Conservation (phyloP, 2,113 vertebrate species). For the Thunnus maccoyii region DNA sequence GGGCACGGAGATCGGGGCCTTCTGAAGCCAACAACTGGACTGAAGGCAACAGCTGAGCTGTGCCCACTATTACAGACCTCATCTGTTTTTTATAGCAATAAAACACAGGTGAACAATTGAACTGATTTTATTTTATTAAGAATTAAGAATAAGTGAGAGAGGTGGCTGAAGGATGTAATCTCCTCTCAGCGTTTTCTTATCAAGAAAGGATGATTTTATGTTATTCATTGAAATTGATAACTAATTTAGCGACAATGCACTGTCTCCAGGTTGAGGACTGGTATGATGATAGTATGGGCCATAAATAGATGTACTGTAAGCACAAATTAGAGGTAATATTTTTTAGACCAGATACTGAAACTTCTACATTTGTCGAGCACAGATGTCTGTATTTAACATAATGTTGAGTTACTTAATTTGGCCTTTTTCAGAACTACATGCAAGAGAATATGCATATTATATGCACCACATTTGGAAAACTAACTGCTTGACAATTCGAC, state of each 20-base stretch:
- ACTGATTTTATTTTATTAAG: constrained; percentile 51
- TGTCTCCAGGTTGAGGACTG: constrained; percentile 57
- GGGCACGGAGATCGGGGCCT: constrained; percentile 97
- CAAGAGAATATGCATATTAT: constrained; percentile 37
- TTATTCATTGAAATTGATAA: constrained; percentile 35
- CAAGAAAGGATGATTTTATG: constrained; percentile 42
- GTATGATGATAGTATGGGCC: constrained; percentile 24
- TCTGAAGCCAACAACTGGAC: constrained; percentile 86
- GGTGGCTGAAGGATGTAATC: constrained; percentile 14
- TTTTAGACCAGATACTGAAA: constrained; percentile 45
- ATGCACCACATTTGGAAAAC: constrained; percentile 36
- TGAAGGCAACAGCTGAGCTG: constrained; percentile 77
- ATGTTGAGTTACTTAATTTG: constrained; percentile 38
- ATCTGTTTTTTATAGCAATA: constrained; percentile 38
- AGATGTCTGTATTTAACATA: constrained; percentile 46
- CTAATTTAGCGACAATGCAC: constrained; percentile 57
- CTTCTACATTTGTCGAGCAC: constrained; percentile 31
- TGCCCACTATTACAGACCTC: constrained; percentile 40
- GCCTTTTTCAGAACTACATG: constrained; percentile 25
- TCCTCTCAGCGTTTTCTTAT: constrained; percentile 25
- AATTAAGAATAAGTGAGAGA: constrained; percentile 29
- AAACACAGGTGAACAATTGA: constrained; percentile 48
- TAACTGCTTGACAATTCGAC: constrained; percentile 53
- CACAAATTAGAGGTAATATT: constrained; percentile 33
- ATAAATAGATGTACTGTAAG: constrained; percentile 48